Evolutionary conservation across 2,888 invertebrate genomes (phyloP).

Genomic region (Apodemia zela): DNA sequence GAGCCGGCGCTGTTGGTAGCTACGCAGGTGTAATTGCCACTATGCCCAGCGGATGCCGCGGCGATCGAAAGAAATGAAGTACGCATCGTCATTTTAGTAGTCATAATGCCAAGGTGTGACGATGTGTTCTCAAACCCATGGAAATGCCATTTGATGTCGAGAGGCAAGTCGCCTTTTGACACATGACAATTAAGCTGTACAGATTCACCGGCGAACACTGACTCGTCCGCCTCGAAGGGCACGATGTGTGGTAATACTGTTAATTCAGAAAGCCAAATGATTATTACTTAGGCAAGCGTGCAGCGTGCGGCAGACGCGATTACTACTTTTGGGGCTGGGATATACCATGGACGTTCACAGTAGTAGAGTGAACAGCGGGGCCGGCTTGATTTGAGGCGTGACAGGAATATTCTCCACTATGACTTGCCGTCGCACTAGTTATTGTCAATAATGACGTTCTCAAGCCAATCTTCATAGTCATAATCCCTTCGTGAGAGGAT

Average conservation of each 20-base stretch:
- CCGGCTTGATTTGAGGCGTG: conserved; percentile 85
- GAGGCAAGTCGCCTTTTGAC: conserved; percentile 87
- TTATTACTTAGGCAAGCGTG: conserved; percentile 71
- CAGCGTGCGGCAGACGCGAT: conserved; percentile 68
- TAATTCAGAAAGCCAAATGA: conserved; percentile 70
- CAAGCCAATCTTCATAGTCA: conserved; percentile 81
- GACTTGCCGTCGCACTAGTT: conserved; percentile 81
- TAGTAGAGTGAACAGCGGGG: conserved; percentile 80
- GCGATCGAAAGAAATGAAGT: conserved; percentile 87
- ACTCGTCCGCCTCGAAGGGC: conserved; percentile 83
- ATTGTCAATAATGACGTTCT: conserved; percentile 84
- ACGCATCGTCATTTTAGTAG: conserved; percentile 83
- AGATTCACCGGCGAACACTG: conserved; percentile 85
- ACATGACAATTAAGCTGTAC: conserved; percentile 85
- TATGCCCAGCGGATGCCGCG: conserved; percentile 83
- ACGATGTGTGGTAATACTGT: conserved; percentile 85
- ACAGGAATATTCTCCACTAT: conserved; percentile 87
- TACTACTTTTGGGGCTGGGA: conserved; percentile 42
- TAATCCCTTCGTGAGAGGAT: conserved; percentile 76
- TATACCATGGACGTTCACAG: conserved; percentile 85
- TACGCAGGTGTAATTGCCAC: conserved; percentile 88
- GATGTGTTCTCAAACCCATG: conserved; percentile 82
- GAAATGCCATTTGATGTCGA: conserved; percentile 87
- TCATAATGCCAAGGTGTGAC: conserved; percentile 82
- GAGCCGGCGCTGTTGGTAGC: conserved; percentile 86